These are phyloP conservation scores for Zaprionus lachaisei DNA, from an alignment of 1,140 invertebrate genomes.

Conservation along the genomic window DNA sequence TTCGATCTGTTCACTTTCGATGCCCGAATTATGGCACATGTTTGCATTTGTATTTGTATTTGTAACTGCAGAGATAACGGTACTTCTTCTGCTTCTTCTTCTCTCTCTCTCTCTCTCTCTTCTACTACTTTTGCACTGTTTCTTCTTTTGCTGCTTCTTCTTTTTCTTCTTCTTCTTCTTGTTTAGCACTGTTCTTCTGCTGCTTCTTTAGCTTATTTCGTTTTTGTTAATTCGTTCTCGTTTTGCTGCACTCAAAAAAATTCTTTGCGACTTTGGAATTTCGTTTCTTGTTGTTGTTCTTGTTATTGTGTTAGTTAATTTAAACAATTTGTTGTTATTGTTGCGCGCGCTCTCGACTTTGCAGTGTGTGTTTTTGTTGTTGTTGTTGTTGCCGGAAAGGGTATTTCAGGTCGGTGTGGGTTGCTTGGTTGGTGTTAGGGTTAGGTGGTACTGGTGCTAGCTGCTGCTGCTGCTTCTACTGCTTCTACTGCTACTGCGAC, in stretches of 20 bases:
- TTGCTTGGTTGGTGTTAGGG: background rate
- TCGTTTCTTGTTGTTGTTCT: slow-evolving; percentile 12
- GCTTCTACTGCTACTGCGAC: slow-evolving; percentile 30
- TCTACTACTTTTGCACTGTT: slow-evolving; percentile 23
- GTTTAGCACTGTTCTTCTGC: background rate
- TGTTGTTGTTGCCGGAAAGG: slow-evolving; percentile 20
- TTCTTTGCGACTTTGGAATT: slow-evolving; percentile 25
- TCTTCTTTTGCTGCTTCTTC: slow-evolving; percentile 14
- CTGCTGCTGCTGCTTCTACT: slow-evolving; percentile 26
- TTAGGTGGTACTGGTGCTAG: slow-evolving; percentile 5
- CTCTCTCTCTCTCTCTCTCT: slow-evolving; percentile 18
- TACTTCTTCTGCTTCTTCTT: slow-evolving; percentile 23
- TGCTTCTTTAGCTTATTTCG: slow-evolving; percentile 5
- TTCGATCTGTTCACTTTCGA: slow-evolving; percentile 81
- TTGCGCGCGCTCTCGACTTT: slow-evolving; percentile 32
- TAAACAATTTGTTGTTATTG: slow-evolving; percentile 21
- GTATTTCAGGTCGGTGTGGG: background rate
- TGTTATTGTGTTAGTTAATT: slow-evolving; percentile 41
- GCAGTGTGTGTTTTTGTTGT: slow-evolving; percentile 14
- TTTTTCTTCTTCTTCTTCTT: background rate
- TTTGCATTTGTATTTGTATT: slow-evolving; percentile 70
- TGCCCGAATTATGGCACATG: slow-evolving; percentile 81
- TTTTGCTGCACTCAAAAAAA: slow-evolving; percentile 48
- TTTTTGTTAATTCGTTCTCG: slow-evolving; percentile 8
- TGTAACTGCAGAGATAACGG: slow-evolving; percentile 14